Percentiles rank a stretch among this genome's conserved stretches.
phyloP scores from a whole-genome alignment of 2,113 vertebrate species.

The Sakesphorus luctuosus region DNA sequence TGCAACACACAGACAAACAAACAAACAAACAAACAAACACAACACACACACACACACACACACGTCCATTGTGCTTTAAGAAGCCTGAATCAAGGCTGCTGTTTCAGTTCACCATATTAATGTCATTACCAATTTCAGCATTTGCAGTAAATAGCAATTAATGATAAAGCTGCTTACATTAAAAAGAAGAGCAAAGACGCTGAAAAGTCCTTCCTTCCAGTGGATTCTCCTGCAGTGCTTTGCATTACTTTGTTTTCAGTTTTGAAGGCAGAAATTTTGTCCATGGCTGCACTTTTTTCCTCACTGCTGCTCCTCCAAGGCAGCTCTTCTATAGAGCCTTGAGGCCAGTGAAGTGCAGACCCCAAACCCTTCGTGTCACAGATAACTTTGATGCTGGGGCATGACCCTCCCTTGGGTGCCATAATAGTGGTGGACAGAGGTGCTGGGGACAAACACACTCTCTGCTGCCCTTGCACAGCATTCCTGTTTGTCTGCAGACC shows the following conservation, averaged over 20 bases:
- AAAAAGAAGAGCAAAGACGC: neutral
- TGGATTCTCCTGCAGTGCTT: neutral
- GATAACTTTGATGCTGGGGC: neutral
- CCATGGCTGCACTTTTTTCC: accelerated
- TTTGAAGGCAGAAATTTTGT: neutral
- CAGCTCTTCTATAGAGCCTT: neutral
- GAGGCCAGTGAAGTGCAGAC: neutral
- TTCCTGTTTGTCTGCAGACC: neutral
- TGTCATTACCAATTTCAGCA: neutral
- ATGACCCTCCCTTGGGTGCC: neutral
- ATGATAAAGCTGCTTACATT: conserved; percentile 11
- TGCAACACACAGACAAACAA: accelerated
- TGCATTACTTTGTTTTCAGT: neutral
- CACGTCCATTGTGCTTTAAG: neutral
- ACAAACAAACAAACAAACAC: no score
- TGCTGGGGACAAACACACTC: neutral
- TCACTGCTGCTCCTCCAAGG: neutral
- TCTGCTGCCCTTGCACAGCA: neutral
- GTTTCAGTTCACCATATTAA: neutral
- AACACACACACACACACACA: accelerated
- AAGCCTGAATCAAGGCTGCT: neutral
- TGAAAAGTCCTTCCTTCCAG: neutral
- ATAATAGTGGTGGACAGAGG: neutral
- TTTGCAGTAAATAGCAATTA: conserved; percentile 19
- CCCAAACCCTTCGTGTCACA: neutral